Evolutionary conservation across 1,140 invertebrate species (phyloP).

Genomic region (Dendrolimus kikuchii): DNA sequence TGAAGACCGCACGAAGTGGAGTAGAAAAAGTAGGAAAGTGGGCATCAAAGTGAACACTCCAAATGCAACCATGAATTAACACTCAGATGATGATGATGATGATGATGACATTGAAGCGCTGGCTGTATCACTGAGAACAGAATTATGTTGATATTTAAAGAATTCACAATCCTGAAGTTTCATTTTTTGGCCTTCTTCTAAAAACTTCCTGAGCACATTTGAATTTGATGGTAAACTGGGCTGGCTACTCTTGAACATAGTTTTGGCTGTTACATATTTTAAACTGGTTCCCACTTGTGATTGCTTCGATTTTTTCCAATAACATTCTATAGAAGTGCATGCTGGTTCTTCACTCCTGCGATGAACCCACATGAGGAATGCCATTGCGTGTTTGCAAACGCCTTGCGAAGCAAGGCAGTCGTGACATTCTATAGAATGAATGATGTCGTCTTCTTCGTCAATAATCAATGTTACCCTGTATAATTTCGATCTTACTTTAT

Average conservation of each 20-base stretch:
- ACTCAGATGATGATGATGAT: too few relatives aligned
- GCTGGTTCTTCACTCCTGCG: constrained; percentile 49
- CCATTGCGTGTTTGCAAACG: too few relatives aligned
- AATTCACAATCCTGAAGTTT: constrained; percentile 21
- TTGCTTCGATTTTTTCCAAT: constrained; percentile 32
- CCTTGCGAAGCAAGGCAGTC: too few relatives aligned
- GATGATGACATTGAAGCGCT: too few relatives aligned
- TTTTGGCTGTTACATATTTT: constrained; percentile 16
- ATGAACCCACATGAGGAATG: constrained; percentile 44
- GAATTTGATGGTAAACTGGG: constrained; percentile 6
- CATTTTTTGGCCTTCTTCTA: constrained; percentile 17
- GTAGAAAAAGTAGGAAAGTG: too few relatives aligned
- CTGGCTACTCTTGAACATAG: constrained; percentile 9
- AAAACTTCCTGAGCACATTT: constrained; percentile 11
- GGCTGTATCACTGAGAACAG: too few relatives aligned
- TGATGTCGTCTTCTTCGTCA: constrained; percentile 15
- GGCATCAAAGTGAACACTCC: too few relatives aligned
- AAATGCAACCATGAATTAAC: too few relatives aligned
- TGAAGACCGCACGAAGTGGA: too few relatives aligned
- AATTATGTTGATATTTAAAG: constrained; percentile 1
- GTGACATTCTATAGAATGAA: constrained; percentile 12
- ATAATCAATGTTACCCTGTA: constrained; percentile 16
- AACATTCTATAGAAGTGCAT: constrained; percentile 40
- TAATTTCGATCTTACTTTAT: constrained; percentile 17
- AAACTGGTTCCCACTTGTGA: constrained; percentile 19